A percentile compares a stretch with the other conserved stretches of the same genome.
These are phyloP conservation scores for Biston betularia DNA, from an alignment of 2,888 invertebrate genomes.

Conservation along the genomic window DNA sequence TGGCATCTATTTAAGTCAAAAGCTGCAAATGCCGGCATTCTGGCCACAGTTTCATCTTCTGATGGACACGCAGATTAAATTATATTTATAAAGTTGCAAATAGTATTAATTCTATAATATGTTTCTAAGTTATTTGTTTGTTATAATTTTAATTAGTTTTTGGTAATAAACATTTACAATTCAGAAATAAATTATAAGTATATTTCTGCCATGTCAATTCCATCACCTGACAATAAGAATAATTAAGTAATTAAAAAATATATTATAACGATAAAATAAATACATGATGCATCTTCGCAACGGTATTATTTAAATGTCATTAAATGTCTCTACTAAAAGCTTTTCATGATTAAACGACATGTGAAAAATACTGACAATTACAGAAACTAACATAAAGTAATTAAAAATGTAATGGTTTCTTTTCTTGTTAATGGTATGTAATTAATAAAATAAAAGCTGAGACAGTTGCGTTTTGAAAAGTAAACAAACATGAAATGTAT, in stretches of 20 bases:
- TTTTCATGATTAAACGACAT: constrained; percentile 1
- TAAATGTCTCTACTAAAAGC: background rate
- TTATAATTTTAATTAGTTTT: no score
- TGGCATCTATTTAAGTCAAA: no score
- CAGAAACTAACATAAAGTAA: constrained; percentile 24
- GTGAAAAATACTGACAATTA: constrained; percentile 25
- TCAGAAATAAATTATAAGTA: no score
- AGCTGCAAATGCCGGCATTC: no score
- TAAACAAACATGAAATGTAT: background rate
- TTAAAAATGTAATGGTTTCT: constrained; percentile 18
- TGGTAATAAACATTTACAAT: no score
- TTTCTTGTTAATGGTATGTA: constrained; percentile 3
- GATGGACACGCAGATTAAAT: no score
- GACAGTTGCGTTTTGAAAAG: background rate
- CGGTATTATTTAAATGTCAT: constrained; percentile 16
- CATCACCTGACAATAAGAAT: no score
- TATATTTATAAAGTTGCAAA: no score
- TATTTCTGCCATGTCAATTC: no score
- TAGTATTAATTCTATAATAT: no score
- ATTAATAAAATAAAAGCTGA: constrained; percentile 14
- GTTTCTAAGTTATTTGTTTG: no score
- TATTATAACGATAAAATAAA: background rate
- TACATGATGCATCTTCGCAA: background rate
- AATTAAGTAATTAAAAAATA: background rate
- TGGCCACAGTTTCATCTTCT: no score